A percentile compares a stretch with the other conserved stretches of the same genome.
phyloP scores from a whole-genome alignment of 2,797 vertebrate genomes.

The Parauchenoglanis ngamensis region DNA sequence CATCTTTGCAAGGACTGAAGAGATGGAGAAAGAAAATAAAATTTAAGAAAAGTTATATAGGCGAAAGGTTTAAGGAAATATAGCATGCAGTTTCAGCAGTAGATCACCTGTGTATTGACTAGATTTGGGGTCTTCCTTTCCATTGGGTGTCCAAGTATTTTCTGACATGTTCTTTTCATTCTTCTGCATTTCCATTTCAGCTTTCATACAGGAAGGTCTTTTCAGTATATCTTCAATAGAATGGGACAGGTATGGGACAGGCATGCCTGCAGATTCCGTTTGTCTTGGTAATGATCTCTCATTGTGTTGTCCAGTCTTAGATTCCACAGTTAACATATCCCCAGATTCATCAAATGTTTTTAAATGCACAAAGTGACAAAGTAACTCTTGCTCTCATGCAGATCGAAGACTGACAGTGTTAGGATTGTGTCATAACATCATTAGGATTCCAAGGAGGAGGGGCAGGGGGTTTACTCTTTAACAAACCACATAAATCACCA shows the following conservation, averaged over 20 bases:
- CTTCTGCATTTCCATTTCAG: neutral
- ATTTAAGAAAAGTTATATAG: neutral
- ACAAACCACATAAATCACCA: conserved; percentile 29
- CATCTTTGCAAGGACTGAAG: neutral
- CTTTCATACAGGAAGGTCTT: conserved; percentile 28
- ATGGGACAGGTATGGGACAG: conserved; percentile 46
- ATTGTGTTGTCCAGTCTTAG: neutral
- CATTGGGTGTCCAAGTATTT: neutral
- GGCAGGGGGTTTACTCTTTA: conserved; percentile 54
- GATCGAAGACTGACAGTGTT: conserved; percentile 20
- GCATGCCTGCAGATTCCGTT: neutral
- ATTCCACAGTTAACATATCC: conserved; percentile 36
- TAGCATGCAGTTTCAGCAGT: neutral
- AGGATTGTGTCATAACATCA: conserved; percentile 23
- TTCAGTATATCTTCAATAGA: conserved; percentile 59
- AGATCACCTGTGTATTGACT: conserved; percentile 45
- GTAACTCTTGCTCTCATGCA: neutral
- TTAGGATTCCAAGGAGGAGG: conserved; percentile 36
- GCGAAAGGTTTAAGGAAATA: neutral
- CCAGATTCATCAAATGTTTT: neutral
- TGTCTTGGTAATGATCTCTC: neutral
- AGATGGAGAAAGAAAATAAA: neutral
- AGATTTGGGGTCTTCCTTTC: conserved; percentile 8
- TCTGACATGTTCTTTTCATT: neutral
- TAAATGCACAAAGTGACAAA: neutral